A percentile compares a stretch with the other conserved stretches of the same genome.
These are phyloP conservation scores for Alosa sapidissima DNA, from an alignment of 2,797 vertebrate species.

Conservation along the genomic window DNA sequence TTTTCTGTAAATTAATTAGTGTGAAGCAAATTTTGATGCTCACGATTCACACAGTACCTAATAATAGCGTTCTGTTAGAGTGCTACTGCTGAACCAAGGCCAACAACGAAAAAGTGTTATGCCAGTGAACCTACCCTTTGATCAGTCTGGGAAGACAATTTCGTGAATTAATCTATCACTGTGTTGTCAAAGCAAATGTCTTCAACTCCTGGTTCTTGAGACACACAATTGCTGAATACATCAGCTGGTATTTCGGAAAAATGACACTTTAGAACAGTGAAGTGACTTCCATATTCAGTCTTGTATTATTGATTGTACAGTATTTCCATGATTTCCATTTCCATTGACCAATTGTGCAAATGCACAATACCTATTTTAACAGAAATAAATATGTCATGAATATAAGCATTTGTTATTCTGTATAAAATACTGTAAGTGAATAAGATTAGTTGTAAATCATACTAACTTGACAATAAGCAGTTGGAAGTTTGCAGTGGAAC, in stretches of 20 bases:
- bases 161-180: neutral
- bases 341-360: neutral
- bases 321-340: neutral
- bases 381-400: neutral
- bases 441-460: neutral
- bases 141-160: neutral
- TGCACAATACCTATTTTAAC: neutral
- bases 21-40: neutral
- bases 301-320: neutral
- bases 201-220: neutral
- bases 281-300: neutral
- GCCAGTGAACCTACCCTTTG: neutral
- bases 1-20: slow-evolving; percentile 8
- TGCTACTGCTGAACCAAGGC: neutral
- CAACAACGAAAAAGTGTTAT: neutral
- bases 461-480: neutral
- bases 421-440: neutral
- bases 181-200: neutral
- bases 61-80: neutral
- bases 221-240: neutral
- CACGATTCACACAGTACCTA: neutral
- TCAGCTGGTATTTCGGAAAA: neutral
- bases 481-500: slow-evolving; percentile 11
- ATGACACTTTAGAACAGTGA: neutral
- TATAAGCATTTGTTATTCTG: neutral